A percentile compares a stretch with the other conserved stretches of the same genome.
Evolutionary conservation across 2,113 vertebrate species (phyloP).

Genomic region (Lepus europaeus): DNA sequence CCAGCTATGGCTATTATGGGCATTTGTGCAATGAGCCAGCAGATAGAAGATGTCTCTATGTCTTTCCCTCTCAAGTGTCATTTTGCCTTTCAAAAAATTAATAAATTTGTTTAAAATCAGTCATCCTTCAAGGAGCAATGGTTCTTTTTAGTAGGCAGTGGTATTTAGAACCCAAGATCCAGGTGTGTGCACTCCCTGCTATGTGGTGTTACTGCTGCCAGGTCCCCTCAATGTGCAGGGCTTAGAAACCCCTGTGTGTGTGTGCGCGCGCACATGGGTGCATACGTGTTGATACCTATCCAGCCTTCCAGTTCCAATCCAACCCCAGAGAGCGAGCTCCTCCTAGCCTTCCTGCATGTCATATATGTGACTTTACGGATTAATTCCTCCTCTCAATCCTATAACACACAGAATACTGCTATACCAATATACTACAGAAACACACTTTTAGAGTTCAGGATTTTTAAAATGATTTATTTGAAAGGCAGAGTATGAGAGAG

Average conservation of each 20-base stretch:
- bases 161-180: constrained; percentile 35
- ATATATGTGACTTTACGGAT: background rate
- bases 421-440: background rate
- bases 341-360: background rate
- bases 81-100: too few relatives aligned
- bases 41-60: too few relatives aligned
- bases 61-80: too few relatives aligned
- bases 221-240: background rate
- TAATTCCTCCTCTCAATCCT: background rate
- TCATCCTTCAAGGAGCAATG: background rate
- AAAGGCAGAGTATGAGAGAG: too few relatives aligned
- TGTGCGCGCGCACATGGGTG: accelerated
- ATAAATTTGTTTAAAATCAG: background rate
- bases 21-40: too few relatives aligned
- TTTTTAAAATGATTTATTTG: background rate
- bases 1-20: background rate
- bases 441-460: background rate
- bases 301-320: background rate
- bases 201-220: background rate
- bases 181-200: background rate
- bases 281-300: background rate
- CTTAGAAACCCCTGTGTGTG: background rate
- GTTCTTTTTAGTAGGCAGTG: background rate
- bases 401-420: background rate
- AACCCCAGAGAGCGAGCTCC: background rate